Percentiles rank a stretch among this genome's conserved stretches.
phyloP scores from a whole-genome alignment of 2,888 invertebrate species.

The Microctonus aethiopoides region DNA sequence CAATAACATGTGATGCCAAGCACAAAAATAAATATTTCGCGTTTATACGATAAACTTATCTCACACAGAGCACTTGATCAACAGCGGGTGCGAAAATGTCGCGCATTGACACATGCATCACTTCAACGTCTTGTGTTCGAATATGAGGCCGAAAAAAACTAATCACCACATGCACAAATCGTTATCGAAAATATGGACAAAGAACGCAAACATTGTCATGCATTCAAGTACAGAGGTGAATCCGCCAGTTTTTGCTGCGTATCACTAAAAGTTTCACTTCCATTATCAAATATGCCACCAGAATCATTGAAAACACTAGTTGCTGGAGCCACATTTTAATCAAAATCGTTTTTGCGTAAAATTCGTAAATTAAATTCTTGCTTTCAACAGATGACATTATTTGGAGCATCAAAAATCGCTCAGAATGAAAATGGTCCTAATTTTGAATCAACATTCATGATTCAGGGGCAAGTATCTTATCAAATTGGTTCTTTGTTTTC shows the following conservation, averaged over 20 bases:
- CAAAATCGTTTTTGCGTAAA: slow-evolving; percentile 36
- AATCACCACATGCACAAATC: neutral
- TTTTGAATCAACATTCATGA: slow-evolving; percentile 29
- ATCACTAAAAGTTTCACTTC: slow-evolving; percentile 61
- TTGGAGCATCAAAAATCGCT: slow-evolving; percentile 34
- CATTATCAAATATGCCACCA: slow-evolving; percentile 56
- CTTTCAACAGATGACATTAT: slow-evolving; percentile 47
- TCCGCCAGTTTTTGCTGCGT: slow-evolving; percentile 62
- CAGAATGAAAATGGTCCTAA: neutral
- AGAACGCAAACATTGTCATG: slow-evolving; percentile 27
- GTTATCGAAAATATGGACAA: slow-evolving; percentile 1
- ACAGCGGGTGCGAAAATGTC: neutral
- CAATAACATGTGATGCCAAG: too few species aligned
- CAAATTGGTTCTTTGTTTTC: slow-evolving; percentile 31
- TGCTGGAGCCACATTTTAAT: slow-evolving; percentile 22
- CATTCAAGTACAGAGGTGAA: slow-evolving; percentile 59
- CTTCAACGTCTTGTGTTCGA: neutral
- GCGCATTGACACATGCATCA: slow-evolving; percentile 6
- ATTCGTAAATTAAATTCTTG: slow-evolving; percentile 41
- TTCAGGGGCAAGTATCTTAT: slow-evolving; percentile 38
- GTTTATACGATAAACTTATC: too few species aligned
- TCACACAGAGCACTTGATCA: too few species aligned
- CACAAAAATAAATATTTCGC: too few species aligned
- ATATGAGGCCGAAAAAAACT: neutral
- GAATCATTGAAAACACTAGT: slow-evolving; percentile 52